These are phyloP conservation scores for Eueremaeus valkanovi DNA, from an alignment of 2,888 invertebrate species.

Conservation along the genomic window DNA sequence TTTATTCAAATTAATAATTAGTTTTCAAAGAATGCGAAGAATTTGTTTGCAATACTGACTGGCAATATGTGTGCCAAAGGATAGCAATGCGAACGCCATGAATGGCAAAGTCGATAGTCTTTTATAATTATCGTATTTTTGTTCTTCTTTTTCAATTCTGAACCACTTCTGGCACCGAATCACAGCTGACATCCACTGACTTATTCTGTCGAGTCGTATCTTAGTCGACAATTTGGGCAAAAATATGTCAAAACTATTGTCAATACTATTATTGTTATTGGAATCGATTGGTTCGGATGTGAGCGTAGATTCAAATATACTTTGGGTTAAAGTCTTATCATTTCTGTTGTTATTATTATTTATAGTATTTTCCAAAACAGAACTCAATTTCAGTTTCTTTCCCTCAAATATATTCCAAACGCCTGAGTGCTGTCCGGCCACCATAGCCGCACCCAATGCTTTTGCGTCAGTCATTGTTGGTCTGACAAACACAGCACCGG, in stretches of 20 bases:
- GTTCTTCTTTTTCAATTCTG: slow-evolving; percentile 38
- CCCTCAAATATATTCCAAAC: neutral
- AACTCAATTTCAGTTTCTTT: neutral
- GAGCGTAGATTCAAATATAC: too few relatives aligned
- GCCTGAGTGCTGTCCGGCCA: slow-evolving; percentile 69
- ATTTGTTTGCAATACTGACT: too few relatives aligned
- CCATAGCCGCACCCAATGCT: slow-evolving; percentile 87
- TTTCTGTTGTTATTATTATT: too few relatives aligned
- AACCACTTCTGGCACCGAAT: slow-evolving; percentile 85
- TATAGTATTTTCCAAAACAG: too few relatives aligned
- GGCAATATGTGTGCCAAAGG: slow-evolving; percentile 58
- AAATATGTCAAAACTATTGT: slow-evolving; percentile 20
- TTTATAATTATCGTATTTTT: slow-evolving; percentile 56
- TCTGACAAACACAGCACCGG: slow-evolving; percentile 66
- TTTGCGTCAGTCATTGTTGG: slow-evolving; percentile 84
- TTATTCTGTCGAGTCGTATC: slow-evolving; percentile 68
- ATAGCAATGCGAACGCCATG: slow-evolving; percentile 67
- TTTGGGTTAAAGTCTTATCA: too few relatives aligned
- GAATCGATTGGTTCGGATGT: neutral
- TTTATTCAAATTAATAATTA: too few relatives aligned
- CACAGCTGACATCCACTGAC: slow-evolving; percentile 87
- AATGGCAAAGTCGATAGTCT: slow-evolving; percentile 74
- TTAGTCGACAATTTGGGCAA: slow-evolving; percentile 60
- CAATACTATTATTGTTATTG: neutral
- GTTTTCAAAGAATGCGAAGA: too few relatives aligned